Conservation (phyloP, 1,140 invertebrate genomes). For the Drosophila truncata region DNA sequence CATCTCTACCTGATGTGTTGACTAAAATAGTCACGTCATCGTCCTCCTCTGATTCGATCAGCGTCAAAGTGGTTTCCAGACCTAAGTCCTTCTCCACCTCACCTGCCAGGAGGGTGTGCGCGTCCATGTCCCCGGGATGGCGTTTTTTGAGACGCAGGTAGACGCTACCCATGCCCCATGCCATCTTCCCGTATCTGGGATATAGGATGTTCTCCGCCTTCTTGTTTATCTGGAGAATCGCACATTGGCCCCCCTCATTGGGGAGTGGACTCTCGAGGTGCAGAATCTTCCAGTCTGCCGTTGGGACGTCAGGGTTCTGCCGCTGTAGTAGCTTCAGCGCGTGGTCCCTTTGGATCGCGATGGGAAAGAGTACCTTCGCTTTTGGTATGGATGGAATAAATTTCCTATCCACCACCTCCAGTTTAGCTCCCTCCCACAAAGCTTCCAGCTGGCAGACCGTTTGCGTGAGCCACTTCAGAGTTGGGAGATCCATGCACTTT, state of each 20-base stretch:
- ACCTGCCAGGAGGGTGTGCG: neutral
- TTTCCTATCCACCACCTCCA: neutral
- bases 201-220: neutral
- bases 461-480: neutral
- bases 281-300: constrained; percentile 6
- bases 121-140: neutral
- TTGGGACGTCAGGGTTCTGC: neutral
- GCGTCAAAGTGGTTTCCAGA: neutral
- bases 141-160: constrained; percentile 3
- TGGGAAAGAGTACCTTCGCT: neutral
- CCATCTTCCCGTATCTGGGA: constrained; percentile 1
- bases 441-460: neutral
- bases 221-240: constrained; percentile 1
- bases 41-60: neutral
- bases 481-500: neutral
- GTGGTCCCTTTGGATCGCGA: neutral
- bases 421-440: neutral
- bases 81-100: constrained; percentile 1
- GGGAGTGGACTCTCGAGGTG: neutral
- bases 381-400: neutral
- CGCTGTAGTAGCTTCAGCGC: neutral
- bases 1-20: neutral
- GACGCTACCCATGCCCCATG: constrained; percentile 4
- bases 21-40: neutral
- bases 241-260: neutral